Conservation (phyloP, 35 echinoderm and acorn worm genomes). For the Heliocidaris erythrogramma region DNA sequence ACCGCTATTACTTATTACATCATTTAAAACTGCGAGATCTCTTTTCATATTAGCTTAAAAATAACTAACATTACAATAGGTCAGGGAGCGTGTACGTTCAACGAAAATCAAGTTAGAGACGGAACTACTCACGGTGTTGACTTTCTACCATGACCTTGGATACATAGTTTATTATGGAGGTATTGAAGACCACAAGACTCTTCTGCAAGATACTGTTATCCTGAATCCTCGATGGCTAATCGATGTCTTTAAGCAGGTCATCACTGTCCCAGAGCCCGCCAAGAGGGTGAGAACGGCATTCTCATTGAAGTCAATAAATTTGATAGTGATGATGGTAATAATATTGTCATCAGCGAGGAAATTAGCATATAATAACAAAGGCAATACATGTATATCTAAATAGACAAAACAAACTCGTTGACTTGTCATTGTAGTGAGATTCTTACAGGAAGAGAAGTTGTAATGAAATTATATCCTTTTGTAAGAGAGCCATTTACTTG, state of each 20-base stretch:
- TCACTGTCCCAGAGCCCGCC: conserved; percentile 28
- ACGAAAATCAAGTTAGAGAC: neutral
- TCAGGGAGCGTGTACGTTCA: neutral
- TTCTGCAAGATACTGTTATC: conserved; percentile 55
- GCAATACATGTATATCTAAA: too few relatives aligned
- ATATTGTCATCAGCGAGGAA: too few relatives aligned
- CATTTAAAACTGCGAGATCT: too few relatives aligned
- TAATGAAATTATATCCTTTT: too few relatives aligned
- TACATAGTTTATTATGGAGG: conserved; percentile 64
- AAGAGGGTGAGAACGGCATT: conserved; percentile 14
- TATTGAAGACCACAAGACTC: neutral
- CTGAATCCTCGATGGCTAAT: conserved; percentile 68
- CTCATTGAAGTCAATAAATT: too few relatives aligned
- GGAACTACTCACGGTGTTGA: conserved; percentile 49
- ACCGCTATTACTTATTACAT: too few relatives aligned
- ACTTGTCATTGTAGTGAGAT: too few relatives aligned
- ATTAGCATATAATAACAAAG: too few relatives aligned
- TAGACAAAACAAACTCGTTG: too few relatives aligned
- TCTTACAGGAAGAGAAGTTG: too few relatives aligned
- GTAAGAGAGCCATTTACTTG: too few relatives aligned
- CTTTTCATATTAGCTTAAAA: neutral
- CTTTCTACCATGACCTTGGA: conserved; percentile 66
- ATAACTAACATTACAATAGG: neutral
- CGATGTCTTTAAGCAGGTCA: conserved; percentile 71
- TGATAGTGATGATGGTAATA: too few relatives aligned